phyloP scores from a whole-genome alignment of 2,113 vertebrate species.

The Ascaphus truei region DNA sequence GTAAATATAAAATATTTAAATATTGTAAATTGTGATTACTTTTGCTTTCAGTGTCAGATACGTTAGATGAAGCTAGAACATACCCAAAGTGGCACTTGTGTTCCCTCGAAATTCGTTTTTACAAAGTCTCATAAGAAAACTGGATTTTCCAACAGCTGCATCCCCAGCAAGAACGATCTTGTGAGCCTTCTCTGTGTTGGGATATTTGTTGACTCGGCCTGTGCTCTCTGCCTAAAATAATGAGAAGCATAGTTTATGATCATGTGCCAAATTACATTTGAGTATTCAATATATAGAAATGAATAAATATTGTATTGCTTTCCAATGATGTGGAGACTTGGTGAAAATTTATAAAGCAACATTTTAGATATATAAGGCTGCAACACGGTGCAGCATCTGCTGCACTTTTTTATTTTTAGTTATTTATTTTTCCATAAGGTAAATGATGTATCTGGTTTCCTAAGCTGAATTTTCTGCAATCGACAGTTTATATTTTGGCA shows the following conservation, averaged over 20 bases:
- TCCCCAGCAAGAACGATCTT: slow-evolving; percentile 91
- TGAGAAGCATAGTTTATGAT: background rate
- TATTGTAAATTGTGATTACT: too few relatives aligned
- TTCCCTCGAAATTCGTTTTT: slow-evolving; percentile 91
- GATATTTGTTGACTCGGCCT: slow-evolving; percentile 53
- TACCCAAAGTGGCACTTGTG: slow-evolving; percentile 84
- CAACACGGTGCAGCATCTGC: background rate
- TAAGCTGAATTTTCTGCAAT: too few relatives aligned
- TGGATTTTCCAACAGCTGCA: slow-evolving; percentile 93
- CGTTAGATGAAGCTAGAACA: too few relatives aligned
- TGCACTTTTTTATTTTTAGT: background rate
- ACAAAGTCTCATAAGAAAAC: slow-evolving; percentile 91
- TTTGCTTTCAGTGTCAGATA: too few relatives aligned
- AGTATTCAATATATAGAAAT: background rate
- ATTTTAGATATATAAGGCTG: background rate
- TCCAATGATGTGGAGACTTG: background rate
- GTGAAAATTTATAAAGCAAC: background rate
- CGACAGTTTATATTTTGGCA: too few relatives aligned
- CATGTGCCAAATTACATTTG: background rate
- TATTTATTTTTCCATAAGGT: too few relatives aligned
- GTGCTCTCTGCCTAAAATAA: slow-evolving; percentile 51
- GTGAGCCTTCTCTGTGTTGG: slow-evolving; percentile 77
- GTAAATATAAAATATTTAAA: too few relatives aligned
- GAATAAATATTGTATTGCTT: too few relatives aligned
- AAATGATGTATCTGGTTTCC: too few relatives aligned